Conservation (phyloP, 2,113 vertebrate genomes). For the Nansenia antarctica region DNA sequence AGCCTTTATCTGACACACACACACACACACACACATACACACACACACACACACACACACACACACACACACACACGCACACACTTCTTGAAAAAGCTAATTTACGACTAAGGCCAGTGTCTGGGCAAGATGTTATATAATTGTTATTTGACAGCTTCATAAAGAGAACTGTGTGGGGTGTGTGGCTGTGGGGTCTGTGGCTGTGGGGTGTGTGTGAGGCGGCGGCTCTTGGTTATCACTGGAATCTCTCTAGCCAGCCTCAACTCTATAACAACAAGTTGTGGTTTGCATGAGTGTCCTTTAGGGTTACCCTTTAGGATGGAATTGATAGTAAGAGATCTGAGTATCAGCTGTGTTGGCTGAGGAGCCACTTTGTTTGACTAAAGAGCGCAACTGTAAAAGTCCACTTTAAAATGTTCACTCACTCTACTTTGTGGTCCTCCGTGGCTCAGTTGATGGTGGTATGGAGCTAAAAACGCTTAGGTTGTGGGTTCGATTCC, state of each 20-base stretch:
- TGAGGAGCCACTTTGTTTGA: background rate
- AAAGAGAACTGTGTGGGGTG: background rate
- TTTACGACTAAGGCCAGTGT: background rate
- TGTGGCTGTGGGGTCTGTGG: background rate
- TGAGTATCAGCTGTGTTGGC: background rate
- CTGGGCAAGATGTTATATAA: background rate
- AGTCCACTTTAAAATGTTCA: background rate
- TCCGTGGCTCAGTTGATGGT: too few species aligned
- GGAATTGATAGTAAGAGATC: too few species aligned
- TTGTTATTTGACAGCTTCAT: background rate
- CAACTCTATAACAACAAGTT: background rate
- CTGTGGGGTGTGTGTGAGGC: background rate
- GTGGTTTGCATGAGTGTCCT: background rate
- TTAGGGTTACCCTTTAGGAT: too few species aligned
- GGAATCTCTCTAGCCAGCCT: background rate
- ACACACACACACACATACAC: slow-evolving; percentile 49
- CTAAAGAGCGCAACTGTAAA: too few species aligned
- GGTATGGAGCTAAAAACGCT: too few species aligned
- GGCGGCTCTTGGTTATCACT: background rate
- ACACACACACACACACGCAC: slow-evolving; percentile 1
- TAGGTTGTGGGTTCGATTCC: too few species aligned
- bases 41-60: slow-evolving; percentile 9
- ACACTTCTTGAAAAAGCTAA: background rate
- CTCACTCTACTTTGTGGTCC: background rate
- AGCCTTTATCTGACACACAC: slow-evolving; percentile 2